Evolutionary conservation across 2,888 invertebrate species (phyloP), one percentile per base, ranked within the genome.

Genomic region (Drosophila rellima): DNA sequence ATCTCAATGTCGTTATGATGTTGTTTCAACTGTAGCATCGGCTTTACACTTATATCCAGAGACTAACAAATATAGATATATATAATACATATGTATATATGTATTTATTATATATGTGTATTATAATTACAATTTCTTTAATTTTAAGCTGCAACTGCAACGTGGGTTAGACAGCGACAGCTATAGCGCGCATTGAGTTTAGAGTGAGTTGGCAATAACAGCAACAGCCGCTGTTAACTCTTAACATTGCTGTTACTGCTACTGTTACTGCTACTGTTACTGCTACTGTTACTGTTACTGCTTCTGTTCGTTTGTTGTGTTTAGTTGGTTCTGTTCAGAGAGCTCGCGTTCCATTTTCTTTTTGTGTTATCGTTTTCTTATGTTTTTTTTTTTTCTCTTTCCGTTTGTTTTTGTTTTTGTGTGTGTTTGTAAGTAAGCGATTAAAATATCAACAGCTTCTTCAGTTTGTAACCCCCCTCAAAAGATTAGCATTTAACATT

Each of bases 361-460:
- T 15, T 13, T 29, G 1, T 29, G 29, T 29, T 52, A 40, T 35
- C 37, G n/a, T 42, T 17, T 29, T 26, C 18, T 50, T 29, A 11
- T 1, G 8, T 39, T 42, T 48, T 2, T 35, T 11, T n/a, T 31
- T 8, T 65, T 11, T 29, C 31, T 40, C 60, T 47, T 40, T 61
- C 26, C 48, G 3, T n/a, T 17, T 55, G 51, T 52, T 54, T 35
- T 68, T 44, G 33, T 29, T 61, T 48, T 20, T 54, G 50, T 66
- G 18, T 52, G 51, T 45, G 55, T 75, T 70, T 59, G 62, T 70
- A 60, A 68, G 74, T 74, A 80, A 86, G 84, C 80, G 63, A 51
- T 67, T 71, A 67, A 80, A 80, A 83, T 75, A 87, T 84, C 84
- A 79, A 81, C 79, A 81, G 70, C 78, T 70, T 67, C 67, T 55